A percentile compares a stretch with the other conserved stretches of the same genome.
Conservation (phyloP, 2,797 vertebrate genomes). For the Eulemur mongoz region DNA sequence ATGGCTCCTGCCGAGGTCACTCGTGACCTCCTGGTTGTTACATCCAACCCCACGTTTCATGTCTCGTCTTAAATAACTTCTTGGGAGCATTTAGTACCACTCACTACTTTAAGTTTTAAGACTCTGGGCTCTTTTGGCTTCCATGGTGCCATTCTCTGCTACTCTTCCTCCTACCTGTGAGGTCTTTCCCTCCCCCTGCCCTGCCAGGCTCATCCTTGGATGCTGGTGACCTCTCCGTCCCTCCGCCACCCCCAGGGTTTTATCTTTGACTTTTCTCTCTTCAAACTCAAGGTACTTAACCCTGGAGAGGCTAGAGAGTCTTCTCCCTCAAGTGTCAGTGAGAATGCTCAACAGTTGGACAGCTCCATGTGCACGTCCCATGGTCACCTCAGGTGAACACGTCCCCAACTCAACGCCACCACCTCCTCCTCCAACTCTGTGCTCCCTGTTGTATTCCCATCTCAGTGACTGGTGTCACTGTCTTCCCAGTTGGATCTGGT, state of each 20-base stretch:
- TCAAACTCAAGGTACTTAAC: background rate
- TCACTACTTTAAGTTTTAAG: background rate
- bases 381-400: background rate
- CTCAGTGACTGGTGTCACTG: background rate
- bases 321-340: background rate
- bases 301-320: background rate
- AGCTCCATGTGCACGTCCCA: background rate
- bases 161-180: background rate
- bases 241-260: background rate
- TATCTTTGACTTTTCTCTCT: background rate
- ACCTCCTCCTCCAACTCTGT: background rate
- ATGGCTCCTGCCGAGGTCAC: background rate
- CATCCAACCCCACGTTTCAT: background rate
- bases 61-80: background rate
- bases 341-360: background rate
- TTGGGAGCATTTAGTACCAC: background rate
- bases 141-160: background rate
- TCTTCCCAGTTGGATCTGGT: background rate
- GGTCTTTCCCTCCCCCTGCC: background rate
- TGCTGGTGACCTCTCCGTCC: background rate
- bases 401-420: background rate
- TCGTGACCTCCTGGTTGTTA: background rate
- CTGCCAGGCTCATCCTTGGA: background rate
- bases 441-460: accelerated
- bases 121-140: background rate